Evolutionary conservation across 2,113 vertebrate genomes (phyloP).

Genomic region (Eretmochelys imbricata): DNA sequence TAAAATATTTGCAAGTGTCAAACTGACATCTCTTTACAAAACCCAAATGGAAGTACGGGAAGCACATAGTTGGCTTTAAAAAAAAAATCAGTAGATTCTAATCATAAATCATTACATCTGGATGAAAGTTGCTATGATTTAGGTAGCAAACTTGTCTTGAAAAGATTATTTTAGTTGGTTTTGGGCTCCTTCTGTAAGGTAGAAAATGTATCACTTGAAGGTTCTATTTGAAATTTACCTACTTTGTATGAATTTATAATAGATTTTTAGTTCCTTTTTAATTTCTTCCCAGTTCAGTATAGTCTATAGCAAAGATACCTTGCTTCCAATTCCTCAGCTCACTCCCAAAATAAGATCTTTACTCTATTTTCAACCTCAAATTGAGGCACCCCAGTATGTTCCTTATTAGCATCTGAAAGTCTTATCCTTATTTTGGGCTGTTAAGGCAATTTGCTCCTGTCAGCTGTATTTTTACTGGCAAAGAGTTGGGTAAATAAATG

Average conservation of each 20-base stretch:
- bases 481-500: background rate
- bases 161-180: fast-evolving
- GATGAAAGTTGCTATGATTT: background rate
- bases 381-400: background rate
- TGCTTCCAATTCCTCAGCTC: background rate
- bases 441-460: background rate
- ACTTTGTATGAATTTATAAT: background rate
- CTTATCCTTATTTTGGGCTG: background rate
- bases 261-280: background rate
- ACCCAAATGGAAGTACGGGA: fast-evolving
- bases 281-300: background rate
- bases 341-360: background rate
- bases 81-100: background rate
- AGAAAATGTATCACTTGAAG: background rate
- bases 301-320: background rate
- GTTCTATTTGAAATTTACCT: background rate
- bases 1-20: background rate
- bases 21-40: background rate
- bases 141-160: background rate
- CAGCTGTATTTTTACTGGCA: background rate
- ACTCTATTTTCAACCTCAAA: background rate
- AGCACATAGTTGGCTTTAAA: background rate
- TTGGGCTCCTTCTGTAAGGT: background rate
- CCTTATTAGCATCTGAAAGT: background rate
- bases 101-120: background rate